Conservation (phyloP, 2,113 vertebrate species). For the Centropus unirufus region DNA sequence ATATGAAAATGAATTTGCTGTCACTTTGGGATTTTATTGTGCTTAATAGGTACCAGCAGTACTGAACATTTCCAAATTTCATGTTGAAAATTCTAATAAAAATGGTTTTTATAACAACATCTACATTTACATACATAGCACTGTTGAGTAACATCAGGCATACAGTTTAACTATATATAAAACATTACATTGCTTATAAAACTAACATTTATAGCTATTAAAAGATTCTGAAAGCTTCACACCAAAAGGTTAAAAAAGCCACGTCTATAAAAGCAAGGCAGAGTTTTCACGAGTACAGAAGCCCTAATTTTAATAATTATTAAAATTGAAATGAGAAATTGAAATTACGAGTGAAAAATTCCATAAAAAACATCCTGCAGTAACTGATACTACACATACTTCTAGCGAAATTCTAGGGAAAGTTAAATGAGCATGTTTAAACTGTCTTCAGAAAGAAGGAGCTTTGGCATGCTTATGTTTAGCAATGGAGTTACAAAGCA, state of each 20-base stretch:
- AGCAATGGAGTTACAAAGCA: not conserved
- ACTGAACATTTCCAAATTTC: not conserved
- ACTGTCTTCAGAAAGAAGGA: not conserved
- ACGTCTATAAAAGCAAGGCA: not conserved
- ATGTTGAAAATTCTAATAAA: not conserved
- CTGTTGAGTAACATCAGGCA: not conserved
- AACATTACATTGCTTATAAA: not conserved
- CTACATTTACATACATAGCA: not conserved
- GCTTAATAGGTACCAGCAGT: not conserved
- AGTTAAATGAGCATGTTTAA: not conserved
- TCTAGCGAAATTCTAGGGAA: not conserved
- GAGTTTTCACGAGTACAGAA: not conserved
- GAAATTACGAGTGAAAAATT: not conserved
- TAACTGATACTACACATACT: not conserved
- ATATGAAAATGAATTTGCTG: not conserved
- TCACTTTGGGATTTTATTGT: not conserved
- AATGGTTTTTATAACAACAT: not conserved
- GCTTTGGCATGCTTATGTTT: accelerated
- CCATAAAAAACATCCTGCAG: not conserved
- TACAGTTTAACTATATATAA: not conserved
- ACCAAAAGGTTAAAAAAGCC: not conserved
- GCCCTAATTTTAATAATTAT: not conserved
- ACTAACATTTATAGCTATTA: not conserved
- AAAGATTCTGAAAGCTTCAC: not conserved
- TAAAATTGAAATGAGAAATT: not conserved